Base-by-base conservation (phyloP, 2,113 vertebrate species). In the Pteropus alecto region DNA sequence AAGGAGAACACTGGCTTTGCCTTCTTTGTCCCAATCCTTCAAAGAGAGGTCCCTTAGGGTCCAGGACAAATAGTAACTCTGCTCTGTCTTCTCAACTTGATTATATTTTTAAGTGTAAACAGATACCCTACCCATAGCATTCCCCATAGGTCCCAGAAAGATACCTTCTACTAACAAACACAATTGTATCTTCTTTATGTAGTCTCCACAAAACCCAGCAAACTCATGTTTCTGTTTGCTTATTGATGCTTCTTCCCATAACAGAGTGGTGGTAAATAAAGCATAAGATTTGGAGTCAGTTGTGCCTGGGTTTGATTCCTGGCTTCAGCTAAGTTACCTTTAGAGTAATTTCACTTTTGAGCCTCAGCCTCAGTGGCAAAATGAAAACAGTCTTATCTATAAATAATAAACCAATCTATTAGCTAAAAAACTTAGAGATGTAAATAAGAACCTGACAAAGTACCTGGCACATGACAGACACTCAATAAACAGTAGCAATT, bases 391-490 rank as follows among this genome's bases (percentile, higher is more conserved):
- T 26, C 19, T 78, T 82, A 71, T 18, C 51, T 73, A 14, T 71
- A 46, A 93, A 48, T 30, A 93, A 63, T 12, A 74, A n/a, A 74
- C 7, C 54, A 61, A 96, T n/a, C 33, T 67, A 71, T 71, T 48
- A 46, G n/a, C 68, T 90, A 90, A 84, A 91, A 65, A 87, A 94
- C 85, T 58, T 24, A 48, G 76, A 94, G 58, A 87, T 28, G 51
- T 83, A 92, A 95, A 91, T 91, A 77, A 86, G 54, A 83, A 78
- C 12, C 78, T 90, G 58, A 79, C 71, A 83, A 74, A 90, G 30
- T 43, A 33, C 30, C 38, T 67, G 71, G 84, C 51, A 89, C 16
- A 74, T 46, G 46, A 82, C 1, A 87, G 19, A 12, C 60, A 76
- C 22, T 90, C 33, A 78, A 81, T 73, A 74, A 79, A 93, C 0